Conservation (phyloP, 1,140 invertebrate genomes). For the Pollicipes pollicipes region DNA sequence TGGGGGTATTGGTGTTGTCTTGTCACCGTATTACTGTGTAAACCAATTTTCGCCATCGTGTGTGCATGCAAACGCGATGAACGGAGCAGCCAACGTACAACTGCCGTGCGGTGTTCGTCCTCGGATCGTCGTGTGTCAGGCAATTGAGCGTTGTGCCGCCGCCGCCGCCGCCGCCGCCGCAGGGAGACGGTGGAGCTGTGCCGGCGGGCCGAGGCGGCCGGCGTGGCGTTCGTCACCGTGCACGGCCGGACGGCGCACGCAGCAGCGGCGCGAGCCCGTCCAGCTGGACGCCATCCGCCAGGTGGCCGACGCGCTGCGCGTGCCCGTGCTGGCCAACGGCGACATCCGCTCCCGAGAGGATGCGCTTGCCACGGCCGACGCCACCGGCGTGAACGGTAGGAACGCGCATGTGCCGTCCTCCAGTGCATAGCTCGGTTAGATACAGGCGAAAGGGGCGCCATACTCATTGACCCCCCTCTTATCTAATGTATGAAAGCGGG, state of each 20-base stretch:
- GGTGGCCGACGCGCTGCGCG: conserved; percentile 46
- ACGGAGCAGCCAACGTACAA: too few relatives aligned
- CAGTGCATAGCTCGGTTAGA: too few relatives aligned
- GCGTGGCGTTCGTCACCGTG: conserved; percentile 69
- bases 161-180: background rate
- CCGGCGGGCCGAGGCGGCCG: conserved; percentile 58
- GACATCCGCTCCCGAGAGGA: conserved; percentile 55
- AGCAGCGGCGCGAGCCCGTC: conserved; percentile 55
- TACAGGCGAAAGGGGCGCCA: too few relatives aligned
- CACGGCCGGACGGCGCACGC: conserved; percentile 71
- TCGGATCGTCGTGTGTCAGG: too few relatives aligned
- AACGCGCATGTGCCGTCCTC: too few relatives aligned
- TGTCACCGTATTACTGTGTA: background rate
- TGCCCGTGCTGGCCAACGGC: conserved; percentile 85
- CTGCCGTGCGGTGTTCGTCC: too few relatives aligned
- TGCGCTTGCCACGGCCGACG: conserved; percentile 41
- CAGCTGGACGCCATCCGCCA: conserved; percentile 49
- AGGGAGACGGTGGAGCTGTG: conserved; percentile 51
- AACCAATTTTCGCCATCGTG: background rate
- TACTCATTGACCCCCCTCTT: too few relatives aligned
- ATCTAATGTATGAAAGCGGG: too few relatives aligned
- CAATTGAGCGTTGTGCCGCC: too few relatives aligned
- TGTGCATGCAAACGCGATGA: too few relatives aligned
- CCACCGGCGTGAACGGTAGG: conserved; percentile 54
- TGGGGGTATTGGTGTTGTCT: too few relatives aligned